Evolutionary conservation across 64 coral and sea anemone species (phyloP).

Genomic region (Montipora capricornis): DNA sequence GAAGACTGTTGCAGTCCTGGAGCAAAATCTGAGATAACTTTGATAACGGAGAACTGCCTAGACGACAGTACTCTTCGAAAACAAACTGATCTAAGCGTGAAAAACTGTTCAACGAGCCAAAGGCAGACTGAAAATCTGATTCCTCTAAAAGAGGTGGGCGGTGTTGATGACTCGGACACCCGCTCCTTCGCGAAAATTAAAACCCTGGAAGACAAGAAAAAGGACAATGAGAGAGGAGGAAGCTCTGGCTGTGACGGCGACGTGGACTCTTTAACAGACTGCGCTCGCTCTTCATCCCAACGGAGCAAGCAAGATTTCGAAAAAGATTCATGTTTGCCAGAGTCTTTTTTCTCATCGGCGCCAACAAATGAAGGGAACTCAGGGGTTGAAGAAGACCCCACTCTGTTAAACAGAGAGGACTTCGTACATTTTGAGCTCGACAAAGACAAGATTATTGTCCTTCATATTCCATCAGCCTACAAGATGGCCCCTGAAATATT

Average conservation of each 20-base stretch:
- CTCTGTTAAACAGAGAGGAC: conserved; percentile 74
- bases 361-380: conserved; percentile 43
- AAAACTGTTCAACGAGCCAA: not conserved
- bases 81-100: not conserved
- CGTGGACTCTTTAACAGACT: not conserved
- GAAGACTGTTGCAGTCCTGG: not conserved
- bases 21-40: not conserved
- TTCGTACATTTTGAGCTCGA: conserved; percentile 95
- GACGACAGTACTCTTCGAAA: conserved; percentile 25
- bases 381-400: conserved; percentile 83
- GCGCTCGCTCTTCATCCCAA: not conserved
- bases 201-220: conserved; percentile 38
- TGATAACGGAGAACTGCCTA: conserved; percentile 43
- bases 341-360: conserved; percentile 28
- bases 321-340: conserved; percentile 11
- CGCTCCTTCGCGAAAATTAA: conserved; percentile 34
- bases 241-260: not conserved
- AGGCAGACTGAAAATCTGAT: conserved; percentile 16
- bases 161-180: conserved; percentile 6
- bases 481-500: conserved; percentile 87
- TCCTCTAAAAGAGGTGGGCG: conserved; percentile 16
- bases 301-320: conserved; percentile 34
- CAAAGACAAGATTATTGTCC: conserved; percentile 94
- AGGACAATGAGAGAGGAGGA: conserved; percentile 28
- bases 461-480: conserved; percentile 75